Percentiles rank a stretch among this genome's conserved stretches.
phyloP scores from a whole-genome alignment of 2,888 invertebrate genomes.

The Lasioglossum pauxillum region DNA sequence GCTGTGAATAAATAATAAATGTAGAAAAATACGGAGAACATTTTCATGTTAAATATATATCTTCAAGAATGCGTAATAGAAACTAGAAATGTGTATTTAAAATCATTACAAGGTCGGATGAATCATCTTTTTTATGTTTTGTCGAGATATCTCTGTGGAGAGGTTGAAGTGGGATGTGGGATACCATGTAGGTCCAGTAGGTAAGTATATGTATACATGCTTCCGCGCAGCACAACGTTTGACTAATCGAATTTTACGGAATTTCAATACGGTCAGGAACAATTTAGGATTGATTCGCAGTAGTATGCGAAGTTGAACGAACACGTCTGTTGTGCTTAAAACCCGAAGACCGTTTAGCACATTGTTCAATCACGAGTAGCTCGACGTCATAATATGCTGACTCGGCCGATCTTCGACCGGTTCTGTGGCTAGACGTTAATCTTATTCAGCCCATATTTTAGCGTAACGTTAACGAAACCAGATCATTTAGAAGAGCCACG shows the following conservation, averaged over 20 bases:
- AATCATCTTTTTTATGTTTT: background rate
- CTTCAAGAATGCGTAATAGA: background rate
- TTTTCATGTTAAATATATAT: background rate
- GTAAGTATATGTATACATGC: no score
- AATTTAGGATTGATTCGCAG: slow-evolving; percentile 12
- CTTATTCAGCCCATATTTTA: slow-evolving; percentile 9
- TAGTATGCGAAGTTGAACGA: background rate
- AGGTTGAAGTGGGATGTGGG: background rate
- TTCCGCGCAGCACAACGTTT: background rate
- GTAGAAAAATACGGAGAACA: no score
- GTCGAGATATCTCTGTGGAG: background rate
- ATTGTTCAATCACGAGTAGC: slow-evolving; percentile 14
- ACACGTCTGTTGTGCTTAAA: slow-evolving; percentile 19
- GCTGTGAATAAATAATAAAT: no score
- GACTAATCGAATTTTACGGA: background rate
- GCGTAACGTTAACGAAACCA: slow-evolving; percentile 21
- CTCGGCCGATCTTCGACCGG: slow-evolving; percentile 32
- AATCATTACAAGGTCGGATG: background rate
- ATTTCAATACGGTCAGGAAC: background rate
- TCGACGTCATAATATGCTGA: slow-evolving; percentile 25
- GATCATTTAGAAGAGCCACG: background rate
- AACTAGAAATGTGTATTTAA: background rate
- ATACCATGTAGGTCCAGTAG: background rate
- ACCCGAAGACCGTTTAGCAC: slow-evolving; percentile 32
- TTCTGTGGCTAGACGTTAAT: slow-evolving; percentile 14